phyloP scores from a whole-genome alignment of 1,140 invertebrate genomes.

The Panulirus ornatus region DNA sequence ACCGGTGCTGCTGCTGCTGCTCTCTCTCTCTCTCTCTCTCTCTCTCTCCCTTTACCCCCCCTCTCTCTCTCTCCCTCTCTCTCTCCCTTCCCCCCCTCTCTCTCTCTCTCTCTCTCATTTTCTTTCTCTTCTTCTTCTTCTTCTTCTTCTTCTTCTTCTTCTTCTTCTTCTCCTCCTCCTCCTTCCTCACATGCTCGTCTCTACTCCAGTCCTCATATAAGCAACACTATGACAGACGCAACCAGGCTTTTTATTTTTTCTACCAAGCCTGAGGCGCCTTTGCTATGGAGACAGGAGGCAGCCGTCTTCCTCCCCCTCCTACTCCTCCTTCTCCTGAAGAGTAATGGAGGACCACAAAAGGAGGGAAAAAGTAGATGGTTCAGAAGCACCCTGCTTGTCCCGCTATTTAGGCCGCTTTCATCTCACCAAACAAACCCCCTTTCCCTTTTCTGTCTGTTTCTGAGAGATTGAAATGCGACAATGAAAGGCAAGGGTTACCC shows the following conservation, averaged over 20 bases:
- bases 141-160: neutral
- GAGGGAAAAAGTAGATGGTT: too few species aligned
- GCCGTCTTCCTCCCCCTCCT: neutral
- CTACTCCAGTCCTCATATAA: too few species aligned
- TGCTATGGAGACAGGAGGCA: neutral
- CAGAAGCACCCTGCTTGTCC: too few species aligned
- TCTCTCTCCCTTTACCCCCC: neutral
- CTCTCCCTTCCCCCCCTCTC: neutral
- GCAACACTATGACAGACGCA: too few species aligned
- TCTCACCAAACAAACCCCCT: too few species aligned
- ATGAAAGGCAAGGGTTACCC: too few species aligned
- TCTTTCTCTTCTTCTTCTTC: slow-evolving; percentile 12
- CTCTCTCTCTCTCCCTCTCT: neutral
- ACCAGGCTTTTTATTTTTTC: too few species aligned
- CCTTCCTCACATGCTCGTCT: neutral
- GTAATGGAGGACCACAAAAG: neutral
- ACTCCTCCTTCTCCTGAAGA: neutral
- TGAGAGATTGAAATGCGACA: too few species aligned
- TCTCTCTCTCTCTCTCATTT: too few species aligned
- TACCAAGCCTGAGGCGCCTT: too few species aligned
- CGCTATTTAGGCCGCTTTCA: too few species aligned
- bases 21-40: neutral
- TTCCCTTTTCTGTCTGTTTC: too few species aligned
- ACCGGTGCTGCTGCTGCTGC: neutral
- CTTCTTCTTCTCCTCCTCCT: neutral